Percentiles rank a stretch among this genome's conserved stretches.
phyloP scores from a whole-genome alignment of 2,797 vertebrate species.

The Sebastes hubbsi region DNA sequence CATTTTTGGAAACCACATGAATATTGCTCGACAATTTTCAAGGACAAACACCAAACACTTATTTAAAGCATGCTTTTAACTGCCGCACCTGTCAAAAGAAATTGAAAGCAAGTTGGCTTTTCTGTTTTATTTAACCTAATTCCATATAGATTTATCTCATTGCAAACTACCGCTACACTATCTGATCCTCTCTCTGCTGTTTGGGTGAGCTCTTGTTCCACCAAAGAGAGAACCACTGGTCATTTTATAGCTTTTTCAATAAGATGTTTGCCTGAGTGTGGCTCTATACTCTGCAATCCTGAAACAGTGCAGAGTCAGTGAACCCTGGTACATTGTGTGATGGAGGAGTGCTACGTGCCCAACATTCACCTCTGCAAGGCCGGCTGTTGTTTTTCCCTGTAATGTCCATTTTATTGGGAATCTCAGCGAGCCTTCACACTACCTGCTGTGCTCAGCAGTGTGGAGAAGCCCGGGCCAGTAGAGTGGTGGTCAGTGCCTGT shows the following conservation, averaged over 20 bases:
- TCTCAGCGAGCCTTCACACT: slow-evolving; percentile 83
- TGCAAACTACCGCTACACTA: neutral
- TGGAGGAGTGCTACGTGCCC: slow-evolving; percentile 82
- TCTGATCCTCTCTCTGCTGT: slow-evolving; percentile 13
- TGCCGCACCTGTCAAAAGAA: slow-evolving; percentile 33
- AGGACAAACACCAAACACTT: slow-evolving; percentile 72
- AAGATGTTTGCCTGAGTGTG: slow-evolving; percentile 77
- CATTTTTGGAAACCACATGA: slow-evolving; percentile 60
- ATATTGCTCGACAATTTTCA: slow-evolving; percentile 66
- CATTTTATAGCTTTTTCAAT: slow-evolving; percentile 70
- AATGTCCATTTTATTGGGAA: slow-evolving; percentile 89
- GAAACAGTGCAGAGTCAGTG: slow-evolving; percentile 82
- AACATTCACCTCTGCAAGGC: slow-evolving; percentile 79
- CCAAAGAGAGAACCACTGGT: slow-evolving; percentile 43
- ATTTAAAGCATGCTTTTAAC: slow-evolving; percentile 59
- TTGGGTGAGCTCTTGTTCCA: slow-evolving; percentile 39
- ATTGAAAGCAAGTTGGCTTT: slow-evolving; percentile 18
- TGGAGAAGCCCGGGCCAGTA: slow-evolving; percentile 80
- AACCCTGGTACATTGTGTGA: slow-evolving; percentile 83
- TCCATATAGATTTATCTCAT: slow-evolving; percentile 14
- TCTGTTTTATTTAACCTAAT: slow-evolving; percentile 24
- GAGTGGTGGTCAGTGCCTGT: slow-evolving; percentile 84
- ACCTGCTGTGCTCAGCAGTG: slow-evolving; percentile 85
- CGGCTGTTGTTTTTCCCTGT: slow-evolving; percentile 86
- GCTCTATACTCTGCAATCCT: slow-evolving; percentile 79